Conservation (phyloP, 2,113 vertebrate genomes). For the Neoarius graeffei region DNA sequence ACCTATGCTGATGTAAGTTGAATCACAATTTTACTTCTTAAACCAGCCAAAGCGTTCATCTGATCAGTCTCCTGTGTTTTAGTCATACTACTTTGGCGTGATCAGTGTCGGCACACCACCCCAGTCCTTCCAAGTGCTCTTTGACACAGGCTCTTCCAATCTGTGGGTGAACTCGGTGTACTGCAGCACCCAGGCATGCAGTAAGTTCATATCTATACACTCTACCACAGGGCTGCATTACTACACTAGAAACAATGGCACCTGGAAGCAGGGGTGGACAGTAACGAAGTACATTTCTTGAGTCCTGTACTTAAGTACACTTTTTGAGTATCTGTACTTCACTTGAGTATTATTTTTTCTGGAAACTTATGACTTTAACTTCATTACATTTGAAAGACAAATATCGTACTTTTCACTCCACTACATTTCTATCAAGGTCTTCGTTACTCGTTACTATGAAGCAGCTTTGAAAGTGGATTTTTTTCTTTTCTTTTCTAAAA, state of each 20-base stretch:
- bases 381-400: too few relatives aligned
- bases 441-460: too few relatives aligned
- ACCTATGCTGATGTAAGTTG: constrained; percentile 78
- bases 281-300: too few relatives aligned
- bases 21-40: neutral
- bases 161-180: constrained; percentile 66
- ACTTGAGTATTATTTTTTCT: too few relatives aligned
- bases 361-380: too few relatives aligned
- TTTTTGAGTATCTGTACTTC: too few relatives aligned
- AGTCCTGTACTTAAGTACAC: too few relatives aligned
- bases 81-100: constrained; percentile 63
- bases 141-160: constrained; percentile 69
- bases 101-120: constrained; percentile 64
- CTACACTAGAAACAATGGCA: neutral
- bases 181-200: constrained; percentile 65
- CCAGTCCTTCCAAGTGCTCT: constrained; percentile 67
- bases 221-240: neutral
- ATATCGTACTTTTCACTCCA: too few relatives aligned
- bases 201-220: constrained; percentile 53
- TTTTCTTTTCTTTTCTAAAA: too few relatives aligned
- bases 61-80: constrained; percentile 14
- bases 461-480: too few relatives aligned
- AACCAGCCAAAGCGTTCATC: neutral
- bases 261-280: too few relatives aligned
- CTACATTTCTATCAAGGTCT: too few relatives aligned